These are phyloP conservation scores for Tribolium madens DNA, from an alignment of 1,140 invertebrate genomes.

Conservation along the genomic window DNA sequence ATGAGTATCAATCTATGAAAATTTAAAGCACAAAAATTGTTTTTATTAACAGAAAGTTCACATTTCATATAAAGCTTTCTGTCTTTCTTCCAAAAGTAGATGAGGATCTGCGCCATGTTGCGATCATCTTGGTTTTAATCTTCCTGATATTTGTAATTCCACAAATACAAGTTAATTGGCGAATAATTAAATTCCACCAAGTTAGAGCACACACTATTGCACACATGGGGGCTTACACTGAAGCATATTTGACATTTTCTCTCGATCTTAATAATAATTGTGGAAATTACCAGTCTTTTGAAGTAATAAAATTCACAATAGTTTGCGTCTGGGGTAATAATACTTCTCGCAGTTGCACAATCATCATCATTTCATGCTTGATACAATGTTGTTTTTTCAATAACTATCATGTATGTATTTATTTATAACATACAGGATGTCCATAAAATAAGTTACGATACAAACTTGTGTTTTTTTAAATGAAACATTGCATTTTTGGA, in stretches of 20 bases:
- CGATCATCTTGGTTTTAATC: not conserved
- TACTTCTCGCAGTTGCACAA: too few species aligned
- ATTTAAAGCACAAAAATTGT: not conserved
- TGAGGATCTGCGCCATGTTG: not conserved
- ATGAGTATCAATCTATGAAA: not conserved
- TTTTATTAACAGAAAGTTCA: too few species aligned
- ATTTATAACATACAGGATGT: too few species aligned
- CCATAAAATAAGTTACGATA: too few species aligned
- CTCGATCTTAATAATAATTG: not conserved
- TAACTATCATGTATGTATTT: too few species aligned
- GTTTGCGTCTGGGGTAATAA: not conserved
- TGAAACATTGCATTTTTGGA: too few species aligned
- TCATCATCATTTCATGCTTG: too few species aligned
- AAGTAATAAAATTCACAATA: not conserved
- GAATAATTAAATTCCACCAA: not conserved
- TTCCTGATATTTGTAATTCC: not conserved
- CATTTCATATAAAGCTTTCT: too few species aligned
- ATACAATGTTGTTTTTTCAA: too few species aligned
- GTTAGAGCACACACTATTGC: not conserved
- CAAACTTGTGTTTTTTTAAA: too few species aligned
- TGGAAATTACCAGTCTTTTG: not conserved
- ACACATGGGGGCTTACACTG: not conserved
- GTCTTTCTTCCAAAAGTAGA: too few species aligned
- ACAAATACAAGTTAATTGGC: not conserved
- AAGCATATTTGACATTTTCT: not conserved